Conservation (phyloP, 1,140 invertebrate species). For the Neodiprion pinetum region DNA sequence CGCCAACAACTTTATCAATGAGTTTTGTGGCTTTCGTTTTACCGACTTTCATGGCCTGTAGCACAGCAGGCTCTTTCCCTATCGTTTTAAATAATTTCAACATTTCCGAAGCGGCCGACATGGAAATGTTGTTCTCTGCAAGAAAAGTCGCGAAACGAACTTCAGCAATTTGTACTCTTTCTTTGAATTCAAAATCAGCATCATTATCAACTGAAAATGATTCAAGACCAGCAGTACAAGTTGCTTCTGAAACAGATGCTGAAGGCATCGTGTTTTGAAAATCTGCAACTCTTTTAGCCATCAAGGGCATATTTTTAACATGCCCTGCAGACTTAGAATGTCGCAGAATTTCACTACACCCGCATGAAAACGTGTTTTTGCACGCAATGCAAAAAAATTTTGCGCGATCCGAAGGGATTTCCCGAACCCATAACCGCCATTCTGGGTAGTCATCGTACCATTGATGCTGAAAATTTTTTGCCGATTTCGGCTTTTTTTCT, state of each 20-base stretch:
- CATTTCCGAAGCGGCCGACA: slow-evolving; percentile 9
- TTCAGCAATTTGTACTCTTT: neutral
- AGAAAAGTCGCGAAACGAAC: slow-evolving; percentile 12
- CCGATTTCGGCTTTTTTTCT: no score
- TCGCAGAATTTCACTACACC: neutral
- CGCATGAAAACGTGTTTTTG: neutral
- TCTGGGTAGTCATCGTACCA: slow-evolving; percentile 13
- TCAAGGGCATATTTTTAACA: no score
- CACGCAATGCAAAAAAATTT: neutral
- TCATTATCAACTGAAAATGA: no score
- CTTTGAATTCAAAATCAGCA: no score
- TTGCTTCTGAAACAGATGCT: no score
- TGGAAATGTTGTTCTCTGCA: neutral
- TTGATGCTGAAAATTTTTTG: slow-evolving; percentile 18
- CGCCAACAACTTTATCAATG: no score
- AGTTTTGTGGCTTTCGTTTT: no score
- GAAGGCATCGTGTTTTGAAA: no score
- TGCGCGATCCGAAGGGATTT: neutral
- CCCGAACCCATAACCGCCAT: slow-evolving; percentile 7
- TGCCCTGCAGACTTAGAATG: no score
- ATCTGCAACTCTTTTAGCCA: no score
- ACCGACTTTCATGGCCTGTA: no score
- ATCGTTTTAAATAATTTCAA: slow-evolving; percentile 8
- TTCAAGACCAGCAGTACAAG: no score
- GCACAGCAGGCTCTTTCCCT: slow-evolving; percentile 11